Evolutionary conservation across 2,113 vertebrate species (phyloP).

Genomic region (Protobothrops flavoviridis): DNA sequence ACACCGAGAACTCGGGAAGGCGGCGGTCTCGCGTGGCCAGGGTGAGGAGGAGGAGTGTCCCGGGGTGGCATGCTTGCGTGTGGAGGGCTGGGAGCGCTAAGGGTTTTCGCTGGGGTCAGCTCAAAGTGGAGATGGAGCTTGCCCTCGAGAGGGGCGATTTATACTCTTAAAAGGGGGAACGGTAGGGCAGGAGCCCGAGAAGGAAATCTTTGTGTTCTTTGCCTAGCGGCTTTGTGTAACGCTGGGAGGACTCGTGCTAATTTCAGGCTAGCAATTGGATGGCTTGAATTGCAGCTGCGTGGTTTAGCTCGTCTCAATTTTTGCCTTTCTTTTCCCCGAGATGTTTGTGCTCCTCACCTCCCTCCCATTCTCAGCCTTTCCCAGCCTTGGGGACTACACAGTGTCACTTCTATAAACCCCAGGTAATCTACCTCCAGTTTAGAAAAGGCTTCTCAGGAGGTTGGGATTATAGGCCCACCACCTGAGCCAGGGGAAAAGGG

Average conservation of each 20-base stretch:
- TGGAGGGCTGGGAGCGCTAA: not conserved
- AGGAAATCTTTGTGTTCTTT: not conserved
- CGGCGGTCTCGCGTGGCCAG: not conserved
- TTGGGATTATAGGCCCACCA: not conserved
- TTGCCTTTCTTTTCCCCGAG: not conserved
- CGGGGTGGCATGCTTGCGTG: not conserved
- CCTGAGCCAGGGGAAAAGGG: not conserved
- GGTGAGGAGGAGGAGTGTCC: not conserved
- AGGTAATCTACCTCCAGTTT: not conserved
- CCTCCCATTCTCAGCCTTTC: not conserved
- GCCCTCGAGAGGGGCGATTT: not conserved
- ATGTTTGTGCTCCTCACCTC: not conserved
- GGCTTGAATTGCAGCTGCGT: not conserved
- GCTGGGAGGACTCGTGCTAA: not conserved
- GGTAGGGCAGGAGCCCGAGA: not conserved
- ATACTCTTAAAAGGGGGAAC: not conserved
- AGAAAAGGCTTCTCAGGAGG: not conserved
- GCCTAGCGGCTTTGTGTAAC: not conserved
- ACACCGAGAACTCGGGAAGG: not conserved
- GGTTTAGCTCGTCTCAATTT: not conserved
- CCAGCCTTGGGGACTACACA: too few species aligned
- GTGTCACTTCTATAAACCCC: not conserved
- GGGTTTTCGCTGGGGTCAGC: rapidly evolving
- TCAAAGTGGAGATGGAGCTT: not conserved
- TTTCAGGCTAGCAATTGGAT: not conserved